Base-by-base conservation (phyloP, 2,113 vertebrate genomes). In the Heptranchias perlo region DNA sequence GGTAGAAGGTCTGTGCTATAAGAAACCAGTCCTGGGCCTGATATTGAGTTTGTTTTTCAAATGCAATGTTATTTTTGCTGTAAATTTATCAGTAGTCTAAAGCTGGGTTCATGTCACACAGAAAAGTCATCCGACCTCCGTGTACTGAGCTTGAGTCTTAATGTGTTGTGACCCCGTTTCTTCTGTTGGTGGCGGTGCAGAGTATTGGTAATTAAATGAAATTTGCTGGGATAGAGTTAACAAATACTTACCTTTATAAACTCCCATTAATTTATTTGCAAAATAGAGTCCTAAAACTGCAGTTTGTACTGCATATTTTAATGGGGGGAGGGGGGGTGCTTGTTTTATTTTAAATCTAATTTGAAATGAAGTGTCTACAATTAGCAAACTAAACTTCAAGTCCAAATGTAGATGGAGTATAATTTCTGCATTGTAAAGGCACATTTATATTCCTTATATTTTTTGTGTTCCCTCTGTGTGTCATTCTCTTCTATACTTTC, bases 101-200 rank as follows among this genome's bases (percentile, higher is more conserved):
- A 69, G 7, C 67, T 49, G 2, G 78, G 78, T 21, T n/a, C 18
- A 84, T 39, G 39, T 2, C 0, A 21, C 2, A 86, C 21, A 39
- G 39, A 82, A 86, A 47, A 23, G 0, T 28, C 18, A 47, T 86
- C 16, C 47, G 82, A 47, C 82, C 35, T 86, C 82, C 16, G 23
- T 21, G 21, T 86, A 18, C 11, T 86, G 39, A 47, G 39, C 44
- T 86, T 23, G 3, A 39, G 39, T 47, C 14, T 47, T 44, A 47
- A 86, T 86, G 78, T 84, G 78, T 84, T 84, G 10, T 44, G 78
- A 44, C 78, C 78, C 78, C 44, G 82, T 86, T 86, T 86, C 39
- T 86, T 86, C 39, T 86, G 82, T 86, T 18, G 82, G 82, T 44
- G 47, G 44, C 82, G 16, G n/a, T 21, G 39, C 82, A 86, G 82